Evolutionary conservation across 2,113 vertebrate genomes (phyloP), one percentile per base, ranked within the genome.

Genomic region (Laticauda colubrina): DNA sequence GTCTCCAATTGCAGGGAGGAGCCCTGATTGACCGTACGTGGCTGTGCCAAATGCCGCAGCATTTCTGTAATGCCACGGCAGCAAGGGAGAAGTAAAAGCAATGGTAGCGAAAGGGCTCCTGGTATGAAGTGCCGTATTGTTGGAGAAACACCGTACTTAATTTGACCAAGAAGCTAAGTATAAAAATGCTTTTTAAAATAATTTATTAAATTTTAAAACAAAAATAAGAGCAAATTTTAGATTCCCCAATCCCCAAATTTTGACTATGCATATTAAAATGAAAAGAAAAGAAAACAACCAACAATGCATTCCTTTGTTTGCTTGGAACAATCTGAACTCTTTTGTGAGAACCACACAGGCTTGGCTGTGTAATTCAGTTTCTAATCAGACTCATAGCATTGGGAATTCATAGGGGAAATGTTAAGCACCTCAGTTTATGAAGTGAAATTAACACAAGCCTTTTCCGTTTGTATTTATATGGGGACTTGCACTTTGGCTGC

Each of bases 381-480:
- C 92, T 95, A 96, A 95, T 94, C 96, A 95, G 64, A 93, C 93
- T 92, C 34, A 86, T 51, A 95, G 86, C 89, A 91, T 92, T 88
- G 94, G 88, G 93, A 97, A 97, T 96, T 96, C 87, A 61, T 2
- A 87, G 18, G 39, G n/a, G 75, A 92, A 55, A 92, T 93, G 94
- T 95, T 94, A 95, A 95, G 55, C 89, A 89, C 34, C 92, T 92
- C 43, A 57, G 56, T 26, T 93, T 93, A 45, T 20, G 90, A 95
- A 96, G 88, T 75, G 87, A n/a, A 94, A 94, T 93, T 88, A 92
- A 94, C 89, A 95, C 39, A 87, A 95, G 91, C 59, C 85, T 95
- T 95, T 94, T 91, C 87, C 75, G 14, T 88, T 92, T 90, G 93
- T 94, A 91, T 96, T 97, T 96, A 96, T 95, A 95, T 94, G 91